Evolutionary conservation across 2,888 invertebrate species (phyloP), one percentile per base, ranked within the genome.

Genomic region (Tenthredo amoena): DNA sequence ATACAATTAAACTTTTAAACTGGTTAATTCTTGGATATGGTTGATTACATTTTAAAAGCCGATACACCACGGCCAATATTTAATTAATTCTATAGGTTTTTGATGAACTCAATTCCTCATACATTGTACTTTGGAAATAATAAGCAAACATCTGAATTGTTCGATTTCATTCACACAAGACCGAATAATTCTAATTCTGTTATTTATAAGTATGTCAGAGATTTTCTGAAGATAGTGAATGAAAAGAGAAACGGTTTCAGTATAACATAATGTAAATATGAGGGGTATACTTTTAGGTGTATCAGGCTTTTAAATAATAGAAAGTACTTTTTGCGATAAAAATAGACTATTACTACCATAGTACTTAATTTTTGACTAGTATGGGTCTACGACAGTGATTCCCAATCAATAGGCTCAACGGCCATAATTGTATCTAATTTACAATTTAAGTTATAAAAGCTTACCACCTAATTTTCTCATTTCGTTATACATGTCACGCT

Each of bases 281-380:
- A 34, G 7, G 50, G 7, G 50, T 81, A 40, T 58, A 62, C 15
- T 58, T 81, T 81, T 81, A 26, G 84, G 84, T 85, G 82, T 86
- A 83, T 86, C 87, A 85, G 87, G 87, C 87, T 89, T 88, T 87
- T 85, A 84, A 86, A 68, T 86, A 68, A 84, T 86, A 86, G 83
- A 76, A 86, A 85, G 83, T 89, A 86, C 88, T 87, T 88, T 88
- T 89, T 88, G 89, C 91, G 88, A 89, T 91, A 92, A 92, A 92
- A 91, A 91, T 92, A 92, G 90, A 92, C 89, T 89, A 91, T 91
- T 86, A 88, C 90, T 92, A 91, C 88, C 87, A 85, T 90, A 91
- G 91, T 91, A 91, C 90, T 91, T 90, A 91, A 90, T 88, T 87
- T 88, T 88, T 92, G 92, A 92, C 92, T 92, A 92, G 92, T 88